phyloP scores from a whole-genome alignment of 2,888 invertebrate species.

The Dione vanillae region DNA sequence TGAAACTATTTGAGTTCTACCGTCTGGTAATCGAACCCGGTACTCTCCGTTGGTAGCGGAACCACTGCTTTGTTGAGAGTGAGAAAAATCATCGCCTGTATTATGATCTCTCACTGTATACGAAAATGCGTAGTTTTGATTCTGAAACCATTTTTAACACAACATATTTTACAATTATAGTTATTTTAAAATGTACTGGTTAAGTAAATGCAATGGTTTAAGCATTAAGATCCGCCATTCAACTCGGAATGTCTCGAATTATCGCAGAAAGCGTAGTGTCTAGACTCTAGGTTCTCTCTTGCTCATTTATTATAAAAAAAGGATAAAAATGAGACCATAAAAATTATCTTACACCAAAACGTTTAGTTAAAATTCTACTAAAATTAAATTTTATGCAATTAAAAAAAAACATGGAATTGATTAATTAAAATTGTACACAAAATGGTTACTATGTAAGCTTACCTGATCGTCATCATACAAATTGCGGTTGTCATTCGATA shows the following conservation, averaged over 20 bases:
- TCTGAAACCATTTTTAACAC: slow-evolving; percentile 55
- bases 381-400: too few relatives aligned
- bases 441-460: neutral
- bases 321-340: too few relatives aligned
- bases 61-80: slow-evolving; percentile 85
- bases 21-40: slow-evolving; percentile 87
- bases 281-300: neutral
- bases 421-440: neutral
- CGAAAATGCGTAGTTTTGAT: slow-evolving; percentile 86
- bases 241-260: neutral
- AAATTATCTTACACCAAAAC: too few relatives aligned
- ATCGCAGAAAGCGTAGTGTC: neutral
- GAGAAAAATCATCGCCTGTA: slow-evolving; percentile 88
- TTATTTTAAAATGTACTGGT: too few relatives aligned
- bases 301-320: too few relatives aligned
- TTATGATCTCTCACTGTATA: slow-evolving; percentile 86
- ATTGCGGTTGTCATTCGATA: slow-evolving; percentile 54
- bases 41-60: slow-evolving; percentile 87
- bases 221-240: neutral
- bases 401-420: too few relatives aligned
- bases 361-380: too few relatives aligned
- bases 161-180: too few relatives aligned
- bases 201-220: too few relatives aligned
- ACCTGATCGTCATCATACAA: slow-evolving; percentile 59
- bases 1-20: slow-evolving; percentile 86